These are phyloP conservation scores for Montipora cactus DNA, from an alignment of 64 coral and sea anemone species.

Conservation along the genomic window DNA sequence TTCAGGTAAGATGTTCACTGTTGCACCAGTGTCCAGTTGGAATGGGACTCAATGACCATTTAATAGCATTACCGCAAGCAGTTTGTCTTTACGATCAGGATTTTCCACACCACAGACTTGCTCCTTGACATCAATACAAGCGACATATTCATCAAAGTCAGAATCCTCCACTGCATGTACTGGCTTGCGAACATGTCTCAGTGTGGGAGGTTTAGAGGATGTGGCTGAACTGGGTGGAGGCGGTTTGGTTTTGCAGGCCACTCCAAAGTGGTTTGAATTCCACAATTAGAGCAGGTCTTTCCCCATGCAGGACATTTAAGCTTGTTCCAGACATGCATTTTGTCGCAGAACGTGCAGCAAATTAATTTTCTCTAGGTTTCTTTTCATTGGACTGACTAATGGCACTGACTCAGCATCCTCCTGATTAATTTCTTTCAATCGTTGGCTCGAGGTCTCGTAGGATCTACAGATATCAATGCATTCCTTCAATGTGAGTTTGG, in stretches of 20 bases:
- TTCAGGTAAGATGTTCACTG: slow-evolving; percentile 59
- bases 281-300: slow-evolving; percentile 18
- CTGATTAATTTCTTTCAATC: slow-evolving; percentile 63
- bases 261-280: slow-evolving; percentile 17
- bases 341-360: slow-evolving; percentile 7
- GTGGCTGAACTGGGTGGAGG: slow-evolving; percentile 9
- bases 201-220: background rate
- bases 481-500: slow-evolving; percentile 61
- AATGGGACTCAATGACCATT: slow-evolving; percentile 20
- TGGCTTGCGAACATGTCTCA: background rate
- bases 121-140: slow-evolving; percentile 5
- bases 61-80: slow-evolving; percentile 15
- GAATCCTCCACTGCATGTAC: slow-evolving; percentile 28
- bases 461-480: slow-evolving; percentile 58
- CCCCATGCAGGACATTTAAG: slow-evolving; percentile 50
- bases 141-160: slow-evolving; percentile 38
- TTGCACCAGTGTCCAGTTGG: slow-evolving; percentile 56
- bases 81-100: background rate
- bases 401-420: background rate
- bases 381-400: background rate
- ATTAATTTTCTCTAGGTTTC: background rate
- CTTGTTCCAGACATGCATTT: slow-evolving; percentile 31
- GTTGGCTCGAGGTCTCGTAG: slow-evolving; percentile 39
- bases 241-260: slow-evolving; percentile 1
- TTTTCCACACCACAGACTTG: slow-evolving; percentile 2